A percentile compares a stretch with the other conserved stretches of the same genome.
These are phyloP conservation scores for Mantis religiosa DNA, from an alignment of 2,888 invertebrate species.

Conservation along the genomic window DNA sequence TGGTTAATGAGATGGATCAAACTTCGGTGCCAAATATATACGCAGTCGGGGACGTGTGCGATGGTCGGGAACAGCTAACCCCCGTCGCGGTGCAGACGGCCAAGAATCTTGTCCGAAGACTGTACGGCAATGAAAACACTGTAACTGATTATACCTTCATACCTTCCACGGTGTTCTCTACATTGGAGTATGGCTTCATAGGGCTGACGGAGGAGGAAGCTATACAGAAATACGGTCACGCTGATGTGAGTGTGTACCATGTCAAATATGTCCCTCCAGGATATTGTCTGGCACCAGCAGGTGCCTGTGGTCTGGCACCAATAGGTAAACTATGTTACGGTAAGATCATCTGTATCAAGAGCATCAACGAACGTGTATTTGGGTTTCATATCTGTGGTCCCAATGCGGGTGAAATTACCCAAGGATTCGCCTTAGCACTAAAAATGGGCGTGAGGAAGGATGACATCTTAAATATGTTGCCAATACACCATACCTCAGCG, in stretches of 20 bases:
- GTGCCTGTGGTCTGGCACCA: too few species aligned
- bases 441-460: not conserved
- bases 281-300: not conserved
- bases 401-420: not conserved
- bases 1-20: not conserved
- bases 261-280: not conserved
- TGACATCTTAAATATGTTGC: not conserved
- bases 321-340: not conserved
- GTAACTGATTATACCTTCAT: too few species aligned
- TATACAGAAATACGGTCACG: not conserved
- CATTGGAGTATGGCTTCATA: not conserved
- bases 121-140: too few species aligned
- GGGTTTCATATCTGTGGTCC: not conserved
- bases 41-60: too few species aligned
- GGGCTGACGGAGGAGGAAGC: not conserved
- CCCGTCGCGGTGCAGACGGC: too few species aligned
- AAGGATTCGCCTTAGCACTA: not conserved
- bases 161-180: not conserved
- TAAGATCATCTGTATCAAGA: not conserved
- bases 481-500: not conserved
- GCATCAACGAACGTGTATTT: not conserved
- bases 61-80: too few species aligned
- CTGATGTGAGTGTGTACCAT: not conserved
- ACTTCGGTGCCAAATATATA: not conserved
- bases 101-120: too few species aligned